These are phyloP conservation scores for Spatulosminthurus flaviceps DNA, from an alignment of 2,888 invertebrate species.

Conservation along the genomic window DNA sequence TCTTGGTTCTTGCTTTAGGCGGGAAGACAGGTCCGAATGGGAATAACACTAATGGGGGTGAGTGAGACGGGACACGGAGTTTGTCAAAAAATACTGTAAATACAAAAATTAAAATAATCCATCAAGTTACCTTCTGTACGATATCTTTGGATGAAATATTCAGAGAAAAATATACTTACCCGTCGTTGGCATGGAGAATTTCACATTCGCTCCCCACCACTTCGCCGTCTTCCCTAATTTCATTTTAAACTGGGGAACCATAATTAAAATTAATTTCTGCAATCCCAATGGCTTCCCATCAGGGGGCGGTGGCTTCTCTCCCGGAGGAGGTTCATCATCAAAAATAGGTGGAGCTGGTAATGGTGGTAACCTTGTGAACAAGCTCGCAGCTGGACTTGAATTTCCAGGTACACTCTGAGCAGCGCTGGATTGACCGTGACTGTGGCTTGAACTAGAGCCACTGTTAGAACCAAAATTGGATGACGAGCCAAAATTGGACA, in stretches of 20 bases:
- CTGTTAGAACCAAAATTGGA: too few relatives aligned
- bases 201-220: constrained; percentile 52
- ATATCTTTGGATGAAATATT: neutral
- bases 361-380: constrained; percentile 31
- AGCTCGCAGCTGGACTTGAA: constrained; percentile 21
- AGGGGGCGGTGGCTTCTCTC: neutral
- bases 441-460: too few relatives aligned
- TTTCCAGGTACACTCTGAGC: neutral
- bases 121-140: neutral
- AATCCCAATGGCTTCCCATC: constrained; percentile 53
- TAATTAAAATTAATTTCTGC: constrained; percentile 56
- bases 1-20: neutral
- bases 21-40: constrained; percentile 36
- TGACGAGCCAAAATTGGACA: too few relatives aligned
- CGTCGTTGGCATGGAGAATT: constrained; percentile 60
- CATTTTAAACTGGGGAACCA: constrained; percentile 59
- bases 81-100: constrained; percentile 48
- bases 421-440: too few relatives aligned
- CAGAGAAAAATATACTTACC: constrained; percentile 46
- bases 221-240: constrained; percentile 50
- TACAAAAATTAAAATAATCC: neutral
- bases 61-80: constrained; percentile 21
- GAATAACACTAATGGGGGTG: constrained; percentile 37
- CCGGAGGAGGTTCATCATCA: neutral
- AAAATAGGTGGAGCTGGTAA: constrained; percentile 20